A percentile compares a stretch with the other conserved stretches of the same genome.
Conservation (phyloP, 1,140 invertebrate genomes). For the Vanessa tameamea region DNA sequence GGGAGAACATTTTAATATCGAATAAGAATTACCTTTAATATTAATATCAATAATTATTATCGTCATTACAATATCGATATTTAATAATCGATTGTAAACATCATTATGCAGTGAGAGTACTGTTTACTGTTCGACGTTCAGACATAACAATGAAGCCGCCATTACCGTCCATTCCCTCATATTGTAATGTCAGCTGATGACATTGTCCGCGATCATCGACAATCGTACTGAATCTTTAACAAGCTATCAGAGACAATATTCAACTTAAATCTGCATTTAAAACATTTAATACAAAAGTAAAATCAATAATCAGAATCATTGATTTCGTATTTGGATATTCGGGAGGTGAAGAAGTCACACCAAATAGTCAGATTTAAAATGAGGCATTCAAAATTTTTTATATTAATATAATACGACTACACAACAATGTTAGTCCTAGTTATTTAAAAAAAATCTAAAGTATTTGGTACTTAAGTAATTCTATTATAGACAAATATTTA, state of each 20-base stretch:
- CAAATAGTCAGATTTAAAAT: no score
- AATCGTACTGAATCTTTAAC: constrained; percentile 21
- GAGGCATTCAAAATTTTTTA: no score
- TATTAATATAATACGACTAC: no score
- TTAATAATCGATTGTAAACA: constrained; percentile 35
- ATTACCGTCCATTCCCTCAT: constrained; percentile 22
- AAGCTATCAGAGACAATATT: constrained; percentile 9
- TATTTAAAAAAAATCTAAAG: no score
- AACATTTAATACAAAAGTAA: background rate
- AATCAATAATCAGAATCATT: no score
- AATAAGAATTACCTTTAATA: background rate
- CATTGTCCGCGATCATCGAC: constrained; percentile 27
- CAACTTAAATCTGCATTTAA: background rate
- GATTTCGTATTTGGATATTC: no score
- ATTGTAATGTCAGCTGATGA: constrained; percentile 34
- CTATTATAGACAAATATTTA: no score
- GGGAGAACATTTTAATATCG: background rate
- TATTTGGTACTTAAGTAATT: no score
- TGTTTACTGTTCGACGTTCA: background rate
- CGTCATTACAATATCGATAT: background rate
- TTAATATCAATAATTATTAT: background rate
- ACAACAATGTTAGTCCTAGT: no score
- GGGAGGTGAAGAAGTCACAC: no score
- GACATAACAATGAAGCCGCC: constrained; percentile 32
- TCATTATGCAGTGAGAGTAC: constrained; percentile 18